These are phyloP conservation scores for Cephus spinipes DNA, from an alignment of 2,888 invertebrate genomes.

Conservation along the genomic window DNA sequence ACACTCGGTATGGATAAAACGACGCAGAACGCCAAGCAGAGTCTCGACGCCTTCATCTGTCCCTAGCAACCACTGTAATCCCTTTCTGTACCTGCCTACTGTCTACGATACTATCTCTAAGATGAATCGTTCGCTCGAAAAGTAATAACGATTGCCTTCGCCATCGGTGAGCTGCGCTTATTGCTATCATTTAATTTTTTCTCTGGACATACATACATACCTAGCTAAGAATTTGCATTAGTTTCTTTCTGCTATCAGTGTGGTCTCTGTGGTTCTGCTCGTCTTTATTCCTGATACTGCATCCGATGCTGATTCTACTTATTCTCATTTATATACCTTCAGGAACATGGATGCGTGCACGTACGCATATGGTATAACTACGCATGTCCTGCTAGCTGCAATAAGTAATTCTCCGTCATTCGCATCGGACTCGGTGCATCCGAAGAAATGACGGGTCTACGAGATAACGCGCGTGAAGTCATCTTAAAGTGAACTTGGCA, in stretches of 20 bases:
- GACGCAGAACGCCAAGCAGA: constrained; percentile 32
- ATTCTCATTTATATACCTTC: too few species aligned
- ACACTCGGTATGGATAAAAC: constrained; percentile 24
- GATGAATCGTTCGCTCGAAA: constrained; percentile 45
- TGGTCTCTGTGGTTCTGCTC: too few species aligned
- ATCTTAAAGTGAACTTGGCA: too few species aligned
- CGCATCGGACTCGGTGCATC: constrained; percentile 37
- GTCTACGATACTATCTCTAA: constrained; percentile 51
- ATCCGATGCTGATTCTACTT: too few species aligned
- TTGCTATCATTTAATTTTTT: constrained; percentile 1
- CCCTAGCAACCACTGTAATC: constrained; percentile 29
- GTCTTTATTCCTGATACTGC: too few species aligned
- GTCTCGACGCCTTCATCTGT: constrained; percentile 35
- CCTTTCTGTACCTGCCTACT: constrained; percentile 39
- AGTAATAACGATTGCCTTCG: constrained; percentile 2
- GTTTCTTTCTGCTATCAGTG: neutral
- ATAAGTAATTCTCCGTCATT: constrained; percentile 44
- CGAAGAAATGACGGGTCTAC: constrained; percentile 42
- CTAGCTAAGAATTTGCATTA: neutral
- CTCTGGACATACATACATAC: neutral
- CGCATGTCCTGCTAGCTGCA: constrained; percentile 11
- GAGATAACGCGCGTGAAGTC: constrained; percentile 24
- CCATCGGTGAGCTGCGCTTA: constrained; percentile 1
- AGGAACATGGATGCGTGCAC: neutral
- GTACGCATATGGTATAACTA: neutral